Evolutionary conservation across 2,888 invertebrate species (phyloP).

Genomic region (Esperia sulphurella): DNA sequence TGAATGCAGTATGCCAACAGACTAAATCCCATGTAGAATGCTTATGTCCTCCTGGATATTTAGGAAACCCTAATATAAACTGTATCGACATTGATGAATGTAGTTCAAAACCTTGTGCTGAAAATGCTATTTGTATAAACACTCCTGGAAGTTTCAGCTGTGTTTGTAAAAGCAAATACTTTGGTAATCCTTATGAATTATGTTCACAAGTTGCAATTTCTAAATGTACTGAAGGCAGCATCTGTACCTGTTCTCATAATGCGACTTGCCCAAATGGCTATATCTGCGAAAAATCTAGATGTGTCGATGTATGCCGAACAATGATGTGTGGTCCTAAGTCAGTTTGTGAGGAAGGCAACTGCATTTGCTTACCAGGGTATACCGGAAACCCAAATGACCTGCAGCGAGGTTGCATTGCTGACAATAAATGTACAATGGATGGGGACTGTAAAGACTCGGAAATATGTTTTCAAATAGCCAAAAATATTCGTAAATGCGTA

Average conservation of each 20-base stretch:
- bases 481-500: constrained; percentile 88
- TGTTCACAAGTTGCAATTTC: constrained; percentile 86
- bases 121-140: constrained; percentile 93
- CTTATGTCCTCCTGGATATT: constrained; percentile 88
- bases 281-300: constrained; percentile 85
- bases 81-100: constrained; percentile 94
- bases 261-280: constrained; percentile 88
- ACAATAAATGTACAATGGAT: constrained; percentile 89
- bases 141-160: constrained; percentile 94
- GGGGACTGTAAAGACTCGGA: constrained; percentile 89
- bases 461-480: constrained; percentile 92
- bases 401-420: constrained; percentile 83
- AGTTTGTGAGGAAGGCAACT: constrained; percentile 88
- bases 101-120: constrained; percentile 87
- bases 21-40: constrained; percentile 88
- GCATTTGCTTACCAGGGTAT: constrained; percentile 88
- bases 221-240: constrained; percentile 83
- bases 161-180: constrained; percentile 89
- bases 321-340: constrained; percentile 90
- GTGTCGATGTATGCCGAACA: constrained; percentile 87
- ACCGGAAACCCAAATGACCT: constrained; percentile 86
- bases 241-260: constrained; percentile 85
- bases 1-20: constrained; percentile 88
- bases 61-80: constrained; percentile 92
- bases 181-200: constrained; percentile 92